Base-by-base conservation (phyloP, 37 sponge, comb jelly and placozoan genomes). In the Aplysina aerophoba region DNA sequence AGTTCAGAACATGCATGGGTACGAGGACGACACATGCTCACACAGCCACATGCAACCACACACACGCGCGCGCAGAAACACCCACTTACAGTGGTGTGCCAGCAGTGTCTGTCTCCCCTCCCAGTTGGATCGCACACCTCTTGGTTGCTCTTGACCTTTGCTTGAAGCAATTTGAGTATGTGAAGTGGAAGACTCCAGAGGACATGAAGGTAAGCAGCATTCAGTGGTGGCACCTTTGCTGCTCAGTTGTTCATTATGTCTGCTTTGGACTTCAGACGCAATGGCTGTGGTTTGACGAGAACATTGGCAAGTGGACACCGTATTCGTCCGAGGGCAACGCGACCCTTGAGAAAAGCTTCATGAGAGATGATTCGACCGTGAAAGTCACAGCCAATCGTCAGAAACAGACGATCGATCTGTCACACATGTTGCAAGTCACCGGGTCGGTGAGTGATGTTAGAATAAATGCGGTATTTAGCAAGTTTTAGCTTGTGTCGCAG, bases 211-310 rank as follows among this genome's bases (percentile, higher is more conserved):
- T 69, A 30, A n/a, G 71, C 30, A 24, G 11, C 63, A 22, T 11
- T 20, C 59, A n/a, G n/a, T n/a, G n/a, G n/a, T n/a, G n/a, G n/a
- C n/a, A n/a, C n/a, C n/a, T n/a, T n/a, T n/a, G n/a, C n/a, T n/a
- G n/a, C n/a, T n/a, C n/a, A n/a, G n/a, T n/a, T 44, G 50, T 44
- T 44, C 27, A 27, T 6, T 22, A 8, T 72, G 27, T 20, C 38
- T 28, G 38, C 5, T 6, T 31, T 35, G 73, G 16, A 4, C 40
- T 22, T 78, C 30, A 69, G 21, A 83, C 67, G 21, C 55, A 90
- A 40, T 97, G 97, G 97, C 91, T 93, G 85, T 95, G 89, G 81
- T 91, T 92, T 78, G 97, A 97, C 50, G 94, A 89, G 68, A 81
- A 79, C 25, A 53, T 75, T 62, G 72, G 80, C 64, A 79, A 93